Evolutionary conservation across 1,140 invertebrate species (phyloP).

Genomic region (Platyura marginata): DNA sequence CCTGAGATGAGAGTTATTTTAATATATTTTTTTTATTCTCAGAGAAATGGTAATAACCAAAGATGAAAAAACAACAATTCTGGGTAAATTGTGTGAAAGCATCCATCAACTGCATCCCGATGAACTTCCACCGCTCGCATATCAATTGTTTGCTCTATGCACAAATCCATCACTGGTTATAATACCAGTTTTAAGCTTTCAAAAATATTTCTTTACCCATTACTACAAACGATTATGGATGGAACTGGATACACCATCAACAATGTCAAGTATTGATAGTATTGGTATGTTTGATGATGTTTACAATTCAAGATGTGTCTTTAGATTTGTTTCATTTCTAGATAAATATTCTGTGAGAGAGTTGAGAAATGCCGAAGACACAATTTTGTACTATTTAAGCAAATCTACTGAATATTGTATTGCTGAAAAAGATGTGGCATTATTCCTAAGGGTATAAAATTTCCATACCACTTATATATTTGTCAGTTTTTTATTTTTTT

Average conservation of each 20-base stretch:
- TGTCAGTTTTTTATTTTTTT: not conserved
- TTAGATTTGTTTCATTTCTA: conserved; percentile 6
- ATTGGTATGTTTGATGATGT: conserved; percentile 16
- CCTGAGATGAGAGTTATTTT: not conserved
- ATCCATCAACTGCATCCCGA: conserved; percentile 24
- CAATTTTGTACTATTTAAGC: conserved; percentile 19
- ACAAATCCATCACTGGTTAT: conserved; percentile 17
- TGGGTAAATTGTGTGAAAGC: conserved; percentile 25
- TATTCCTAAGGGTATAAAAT: too few relatives aligned
- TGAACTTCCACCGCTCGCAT: conserved; percentile 26
- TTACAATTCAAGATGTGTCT: not conserved
- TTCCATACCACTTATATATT: too few relatives aligned
- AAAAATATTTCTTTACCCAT: conserved; percentile 26
- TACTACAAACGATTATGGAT: conserved; percentile 23
- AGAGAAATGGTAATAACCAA: conserved; percentile 17
- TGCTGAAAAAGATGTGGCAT: conserved; percentile 9
- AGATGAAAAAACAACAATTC: conserved; percentile 20
- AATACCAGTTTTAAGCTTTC: conserved; percentile 20
- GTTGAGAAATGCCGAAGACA: conserved; percentile 19
- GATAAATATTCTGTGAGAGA: conserved; percentile 21
- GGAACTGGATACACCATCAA: conserved; percentile 19
- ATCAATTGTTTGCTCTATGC: conserved; percentile 26
- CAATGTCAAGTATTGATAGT: conserved; percentile 10
- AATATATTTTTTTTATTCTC: conserved; percentile 1
- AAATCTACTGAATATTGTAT: conserved; percentile 20